Percentiles rank a stretch among this genome's conserved stretches.
Conservation (phyloP, 1,140 invertebrate species). For the Drosophila serrata region DNA sequence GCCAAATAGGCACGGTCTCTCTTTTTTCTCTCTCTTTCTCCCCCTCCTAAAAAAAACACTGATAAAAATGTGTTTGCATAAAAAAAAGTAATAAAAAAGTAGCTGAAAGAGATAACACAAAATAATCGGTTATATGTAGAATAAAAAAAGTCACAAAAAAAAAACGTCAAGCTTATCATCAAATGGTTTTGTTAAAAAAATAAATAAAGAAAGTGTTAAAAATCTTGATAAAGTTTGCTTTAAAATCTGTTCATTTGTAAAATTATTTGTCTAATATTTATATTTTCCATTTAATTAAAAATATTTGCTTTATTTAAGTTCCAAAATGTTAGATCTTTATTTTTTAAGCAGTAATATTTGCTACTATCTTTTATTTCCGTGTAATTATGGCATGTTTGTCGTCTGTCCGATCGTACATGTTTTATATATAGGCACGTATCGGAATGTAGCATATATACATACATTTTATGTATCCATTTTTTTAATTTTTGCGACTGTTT, state of each 20-base stretch:
- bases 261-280: no score
- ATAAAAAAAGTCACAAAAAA: not conserved
- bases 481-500: conserved; percentile 33
- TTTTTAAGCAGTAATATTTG: not conserved
- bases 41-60: conserved; percentile 2
- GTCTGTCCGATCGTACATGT: conserved; percentile 46
- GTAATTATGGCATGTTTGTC: not conserved
- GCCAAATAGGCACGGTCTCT: conserved; percentile 35
- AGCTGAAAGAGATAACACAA: not conserved
- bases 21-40: not conserved
- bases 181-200: not conserved
- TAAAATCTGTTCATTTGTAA: no score
- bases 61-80: conserved; percentile 7
- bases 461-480: not conserved
- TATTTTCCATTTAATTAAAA: not conserved
- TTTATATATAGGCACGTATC: conserved; percentile 45
- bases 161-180: not conserved
- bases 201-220: not conserved
- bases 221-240: not conserved
- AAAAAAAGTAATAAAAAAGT: not conserved
- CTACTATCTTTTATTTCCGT: not conserved
- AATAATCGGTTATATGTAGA: not conserved
- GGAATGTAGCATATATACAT: conserved; percentile 13
- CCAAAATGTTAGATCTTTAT: not conserved
- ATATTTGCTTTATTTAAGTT: not conserved